A percentile compares a stretch with the other conserved stretches of the same genome.
These are phyloP conservation scores for Hydractinia echinata DNA, from an alignment of 30 jellyfish, hydroid and myxozoan genomes.

Conservation along the genomic window DNA sequence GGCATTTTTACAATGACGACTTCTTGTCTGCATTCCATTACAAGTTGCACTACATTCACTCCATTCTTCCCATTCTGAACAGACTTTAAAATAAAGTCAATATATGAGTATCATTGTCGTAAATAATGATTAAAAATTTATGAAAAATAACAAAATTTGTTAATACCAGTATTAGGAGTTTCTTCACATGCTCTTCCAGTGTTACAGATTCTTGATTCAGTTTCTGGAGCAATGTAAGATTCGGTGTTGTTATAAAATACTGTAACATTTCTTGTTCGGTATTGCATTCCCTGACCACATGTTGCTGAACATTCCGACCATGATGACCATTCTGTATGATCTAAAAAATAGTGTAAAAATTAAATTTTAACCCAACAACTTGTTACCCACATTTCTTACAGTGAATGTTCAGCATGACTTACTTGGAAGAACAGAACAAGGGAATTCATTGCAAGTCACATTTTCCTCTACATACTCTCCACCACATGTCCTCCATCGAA, in stretches of 20 bases:
- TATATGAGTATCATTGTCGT: background rate
- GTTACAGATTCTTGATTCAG: background rate
- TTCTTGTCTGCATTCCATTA: conserved; percentile 91
- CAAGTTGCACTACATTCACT: conserved; percentile 94
- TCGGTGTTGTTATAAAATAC: background rate
- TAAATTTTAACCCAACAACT: background rate
- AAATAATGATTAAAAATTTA: background rate
- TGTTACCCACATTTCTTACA: background rate
- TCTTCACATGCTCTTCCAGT: background rate
- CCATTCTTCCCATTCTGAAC: conserved; percentile 87
- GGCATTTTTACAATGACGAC: conserved; percentile 76
- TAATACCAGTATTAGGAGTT: background rate
- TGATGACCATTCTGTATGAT: conserved; percentile 62
- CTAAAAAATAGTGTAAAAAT: background rate
- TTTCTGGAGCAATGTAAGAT: conserved; percentile 16
- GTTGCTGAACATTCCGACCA: conserved; percentile 74
- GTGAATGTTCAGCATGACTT: background rate
- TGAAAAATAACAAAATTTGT: background rate
- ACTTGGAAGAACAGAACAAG: conserved; percentile 61
- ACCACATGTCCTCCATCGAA: conserved; percentile 95
- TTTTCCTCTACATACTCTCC: conserved; percentile 61
- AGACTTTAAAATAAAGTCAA: conserved; percentile 32
- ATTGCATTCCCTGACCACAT: conserved; percentile 66
- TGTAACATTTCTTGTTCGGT: conserved; percentile 47
- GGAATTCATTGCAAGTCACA: conserved; percentile 61